phyloP scores from a whole-genome alignment of 2,113 vertebrate species.

The Electrona antarctica region DNA sequence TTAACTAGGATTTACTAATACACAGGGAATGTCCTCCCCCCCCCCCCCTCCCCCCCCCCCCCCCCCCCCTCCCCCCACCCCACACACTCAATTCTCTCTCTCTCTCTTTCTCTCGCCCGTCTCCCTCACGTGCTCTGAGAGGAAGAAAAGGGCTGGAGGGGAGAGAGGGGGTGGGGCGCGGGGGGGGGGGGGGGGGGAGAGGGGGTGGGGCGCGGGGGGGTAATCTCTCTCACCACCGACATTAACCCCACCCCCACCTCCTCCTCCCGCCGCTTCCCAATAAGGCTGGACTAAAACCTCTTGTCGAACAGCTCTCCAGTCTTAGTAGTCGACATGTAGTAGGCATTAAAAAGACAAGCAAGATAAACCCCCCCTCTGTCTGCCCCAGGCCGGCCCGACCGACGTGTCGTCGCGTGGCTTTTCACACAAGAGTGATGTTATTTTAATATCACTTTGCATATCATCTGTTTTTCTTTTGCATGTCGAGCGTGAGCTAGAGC shows the following conservation, averaged over 20 bases:
- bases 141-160: slow-evolving; percentile 50
- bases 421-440: slow-evolving; percentile 9
- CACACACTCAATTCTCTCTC: not conserved
- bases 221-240: slow-evolving; percentile 55
- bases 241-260: not conserved
- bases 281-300: slow-evolving; percentile 34
- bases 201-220: not conserved
- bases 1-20: slow-evolving; percentile 78
- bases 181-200: too few species aligned
- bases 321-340: slow-evolving; percentile 41
- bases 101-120: slow-evolving; percentile 14
- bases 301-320: slow-evolving; percentile 29
- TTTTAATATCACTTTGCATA: slow-evolving; percentile 48
- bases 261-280: not conserved
- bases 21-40: slow-evolving; percentile 47
- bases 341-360: not conserved
- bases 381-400: slow-evolving; percentile 4
- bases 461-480: slow-evolving; percentile 49
- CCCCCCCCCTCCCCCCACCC: not conserved
- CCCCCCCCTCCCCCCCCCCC: not conserved
- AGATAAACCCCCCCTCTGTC: slow-evolving; percentile 34
- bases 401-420: not conserved
- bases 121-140: slow-evolving; percentile 15
- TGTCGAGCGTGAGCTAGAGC: slow-evolving; percentile 15
- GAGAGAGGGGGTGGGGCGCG: too few species aligned